Base-by-base conservation (phyloP, 2,888 invertebrate species). In the Cephus spinipes region DNA sequence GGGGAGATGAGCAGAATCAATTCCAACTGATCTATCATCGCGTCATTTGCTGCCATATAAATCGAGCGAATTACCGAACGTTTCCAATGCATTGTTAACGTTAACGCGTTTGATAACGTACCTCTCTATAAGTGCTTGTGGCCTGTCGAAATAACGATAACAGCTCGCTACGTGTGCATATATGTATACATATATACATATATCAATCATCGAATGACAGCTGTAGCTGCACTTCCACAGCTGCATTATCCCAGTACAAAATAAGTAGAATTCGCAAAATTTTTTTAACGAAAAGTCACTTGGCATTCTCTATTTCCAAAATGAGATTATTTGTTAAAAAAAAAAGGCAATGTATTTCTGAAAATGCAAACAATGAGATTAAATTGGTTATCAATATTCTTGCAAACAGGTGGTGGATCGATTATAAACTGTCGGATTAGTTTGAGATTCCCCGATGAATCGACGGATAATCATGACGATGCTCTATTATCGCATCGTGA, bases 1-100 rank as follows among this genome's bases (percentile, higher is more conserved):
- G 9, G 55, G 2, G 55, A 23, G 55, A 23, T 23, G 55, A 55
- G 23, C 55, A 55, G 76, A 85, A 86, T 86, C 85, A 86, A 86
- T 86, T 85, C 84, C 79, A 78, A 83, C 81, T 85, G 84, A 86
- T 86, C 81, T 85, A 86, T 84, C 85, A 84, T 82, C 83, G 79
- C 84, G 82, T 84, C 84, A 85, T 85, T 86, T 83, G 82, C 81
- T 83, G 79, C 81, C 82, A 85, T 84, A 55, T 55, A 55, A 86
- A 86, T 86, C 82, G 82, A 82, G 82, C 81, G 80, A 84, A 84
- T 84, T 83, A 82, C 83, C 81, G 77, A 77, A 15, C 71, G 71
- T 33, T 71, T 71, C 9, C 76, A 32, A 55, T 30, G 73, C 73
- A 79, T 82, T 83, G 81, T 83, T 83, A 82, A 82, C 80, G 78